These are phyloP conservation scores for Apeltes quadracus DNA, from an alignment of 2,113 vertebrate genomes.

Conservation along the genomic window DNA sequence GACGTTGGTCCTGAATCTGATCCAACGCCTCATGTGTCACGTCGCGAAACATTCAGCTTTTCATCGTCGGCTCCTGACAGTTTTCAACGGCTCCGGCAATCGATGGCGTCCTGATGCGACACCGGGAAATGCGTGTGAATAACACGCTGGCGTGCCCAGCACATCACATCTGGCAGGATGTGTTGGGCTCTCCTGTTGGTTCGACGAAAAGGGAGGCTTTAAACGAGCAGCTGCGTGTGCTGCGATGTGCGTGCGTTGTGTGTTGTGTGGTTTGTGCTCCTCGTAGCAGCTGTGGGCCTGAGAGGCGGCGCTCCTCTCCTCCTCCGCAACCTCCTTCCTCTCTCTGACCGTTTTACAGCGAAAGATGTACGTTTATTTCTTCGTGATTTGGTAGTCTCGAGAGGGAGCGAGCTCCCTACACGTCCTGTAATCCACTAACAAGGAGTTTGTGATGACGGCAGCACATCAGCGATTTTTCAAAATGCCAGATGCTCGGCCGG, in stretches of 20 bases:
- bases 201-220: no score
- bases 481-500: slow-evolving; percentile 61
- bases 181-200: no score
- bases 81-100: no score
- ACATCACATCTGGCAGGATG: no score
- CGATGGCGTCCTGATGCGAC: no score
- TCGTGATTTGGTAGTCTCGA: slow-evolving; percentile 38
- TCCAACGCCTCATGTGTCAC: no score
- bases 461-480: slow-evolving; percentile 54
- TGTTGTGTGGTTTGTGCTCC: slow-evolving; percentile 14
- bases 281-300: not conserved
- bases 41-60: no score
- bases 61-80: no score
- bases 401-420: slow-evolving; percentile 37
- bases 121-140: no score
- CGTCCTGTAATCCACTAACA: slow-evolving; percentile 41
- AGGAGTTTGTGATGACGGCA: slow-evolving; percentile 44
- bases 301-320: not conserved
- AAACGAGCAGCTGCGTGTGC: slow-evolving; percentile 29
- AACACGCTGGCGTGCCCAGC: no score
- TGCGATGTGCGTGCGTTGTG: slow-evolving; percentile 17
- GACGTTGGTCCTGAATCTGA: no score
- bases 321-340: not conserved
- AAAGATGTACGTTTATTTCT: not conserved
- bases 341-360: slow-evolving; percentile 2